Evolutionary conservation across 2,888 invertebrate genomes (phyloP), one percentile per base, ranked within the genome.

Genomic region (Lasioglossum oenotherae): DNA sequence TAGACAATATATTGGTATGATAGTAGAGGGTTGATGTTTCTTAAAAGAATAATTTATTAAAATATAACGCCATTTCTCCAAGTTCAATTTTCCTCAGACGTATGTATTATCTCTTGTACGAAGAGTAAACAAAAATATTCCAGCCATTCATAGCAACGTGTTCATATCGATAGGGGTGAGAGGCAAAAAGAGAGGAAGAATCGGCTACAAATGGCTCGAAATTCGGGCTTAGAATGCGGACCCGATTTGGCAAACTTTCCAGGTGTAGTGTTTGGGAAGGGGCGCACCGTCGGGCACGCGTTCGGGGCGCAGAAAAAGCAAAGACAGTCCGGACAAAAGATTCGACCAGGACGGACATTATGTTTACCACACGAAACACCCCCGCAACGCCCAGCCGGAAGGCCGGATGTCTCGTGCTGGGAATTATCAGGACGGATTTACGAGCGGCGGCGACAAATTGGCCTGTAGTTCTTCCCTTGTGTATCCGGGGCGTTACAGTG

Each of bases 351-450:
- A 82, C 46, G 75, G 85, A 89, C 87, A 86, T 91, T 90, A 92
- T 93, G 92, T 94, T 94, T 93, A 89, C 89, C 86, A 93, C 89
- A 93, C 94, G 93, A 93, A 94, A 92, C 94, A 94, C 94, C 94
- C 91, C 91, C 92, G 92, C 92, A 87, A 92, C 92, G 90, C 90
- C 90, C 88, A 79, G 71, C 64, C 84, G 78, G 67, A 81, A 74
- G 71, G 90, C 92, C 93, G 94, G 94, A 94, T 93, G 92, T 93
- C 90, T 92, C 94, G 86, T 92, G 94, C 94, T 94, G 94, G 76
- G 94, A 92, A 92, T 92, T 92, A 92, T 90, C 91, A 74, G 77
- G 78, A 85, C 78, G 80, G 87, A 88, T 91, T 90, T 90, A 90
- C 86, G 80, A 79, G 57, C 57, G n/a, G 81, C 85, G 84, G 53